Evolutionary conservation across 1,140 invertebrate genomes (phyloP).

Genomic region (Heliconius eleuchia): DNA sequence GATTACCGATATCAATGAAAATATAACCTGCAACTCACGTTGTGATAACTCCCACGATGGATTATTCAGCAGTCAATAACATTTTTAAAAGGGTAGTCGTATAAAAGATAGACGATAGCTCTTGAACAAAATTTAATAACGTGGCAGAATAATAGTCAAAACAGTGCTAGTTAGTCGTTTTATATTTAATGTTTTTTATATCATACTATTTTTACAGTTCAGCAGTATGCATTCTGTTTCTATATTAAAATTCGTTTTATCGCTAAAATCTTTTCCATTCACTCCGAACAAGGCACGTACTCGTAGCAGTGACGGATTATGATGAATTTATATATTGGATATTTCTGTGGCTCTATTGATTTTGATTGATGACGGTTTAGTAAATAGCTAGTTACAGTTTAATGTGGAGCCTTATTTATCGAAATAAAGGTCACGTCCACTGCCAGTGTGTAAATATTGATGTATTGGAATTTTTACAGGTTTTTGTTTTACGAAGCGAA

Average conservation of each 20-base stretch:
- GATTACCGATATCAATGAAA: too few species aligned
- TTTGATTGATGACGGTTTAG: conserved; percentile 59
- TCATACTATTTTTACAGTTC: too few species aligned
- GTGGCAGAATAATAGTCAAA: too few species aligned
- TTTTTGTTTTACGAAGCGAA: background rate
- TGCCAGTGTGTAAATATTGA: background rate
- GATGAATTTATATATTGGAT: conserved; percentile 52
- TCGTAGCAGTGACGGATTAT: conserved; percentile 64
- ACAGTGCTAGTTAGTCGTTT: too few species aligned
- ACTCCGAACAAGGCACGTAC: conserved; percentile 25
- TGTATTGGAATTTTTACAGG: background rate
- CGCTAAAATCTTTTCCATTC: conserved; percentile 5
- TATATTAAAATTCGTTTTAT: conserved; percentile 12
- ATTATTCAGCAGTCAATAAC: too few species aligned
- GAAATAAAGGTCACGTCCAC: background rate
- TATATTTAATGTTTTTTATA: too few species aligned
- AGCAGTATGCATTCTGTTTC: too few species aligned
- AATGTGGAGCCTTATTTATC: conserved; percentile 28
- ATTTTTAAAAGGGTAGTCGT: too few species aligned
- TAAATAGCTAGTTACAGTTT: conserved; percentile 36
- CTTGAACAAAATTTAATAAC: too few species aligned
- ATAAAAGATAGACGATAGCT: too few species aligned
- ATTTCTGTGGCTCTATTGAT: conserved; percentile 48
- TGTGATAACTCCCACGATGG: too few species aligned
- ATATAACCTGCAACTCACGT: too few species aligned